Evolutionary conservation across 2,113 vertebrate species (phyloP).

Genomic region (Mustela nigripes): DNA sequence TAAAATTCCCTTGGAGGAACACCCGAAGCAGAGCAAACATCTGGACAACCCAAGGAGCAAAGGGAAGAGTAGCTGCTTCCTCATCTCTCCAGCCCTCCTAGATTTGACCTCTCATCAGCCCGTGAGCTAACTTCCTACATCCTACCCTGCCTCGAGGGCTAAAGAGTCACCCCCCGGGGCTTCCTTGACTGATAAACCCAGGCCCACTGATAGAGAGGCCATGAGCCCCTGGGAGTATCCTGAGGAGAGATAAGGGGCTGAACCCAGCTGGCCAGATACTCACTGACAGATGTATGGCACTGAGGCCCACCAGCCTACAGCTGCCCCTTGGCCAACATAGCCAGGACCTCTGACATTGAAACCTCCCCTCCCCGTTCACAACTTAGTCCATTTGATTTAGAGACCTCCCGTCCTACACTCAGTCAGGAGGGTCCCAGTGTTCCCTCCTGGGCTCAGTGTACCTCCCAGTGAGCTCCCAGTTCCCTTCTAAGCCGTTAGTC

Average conservation of each 20-base stretch:
- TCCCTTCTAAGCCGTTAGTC: slow-evolving; percentile 33
- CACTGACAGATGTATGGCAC: background rate
- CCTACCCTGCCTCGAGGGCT: background rate
- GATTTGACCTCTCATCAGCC: background rate
- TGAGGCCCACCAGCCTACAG: background rate
- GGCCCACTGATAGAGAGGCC: background rate
- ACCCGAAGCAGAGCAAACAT: background rate
- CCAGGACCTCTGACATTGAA: background rate
- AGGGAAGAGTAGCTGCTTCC: background rate
- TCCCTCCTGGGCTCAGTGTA: background rate
- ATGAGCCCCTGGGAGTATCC: background rate
- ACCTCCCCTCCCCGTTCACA: background rate
- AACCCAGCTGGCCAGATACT: slow-evolving; percentile 15
- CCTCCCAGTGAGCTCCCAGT: background rate
- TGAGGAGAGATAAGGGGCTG: slow-evolving; percentile 5
- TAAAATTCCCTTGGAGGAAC: background rate
- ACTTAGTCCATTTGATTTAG: background rate
- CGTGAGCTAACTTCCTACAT: background rate
- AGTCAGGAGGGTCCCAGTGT: background rate
- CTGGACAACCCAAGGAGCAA: background rate
- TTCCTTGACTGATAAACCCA: slow-evolving; percentile 46
- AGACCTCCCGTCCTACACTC: background rate
- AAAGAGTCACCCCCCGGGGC: background rate
- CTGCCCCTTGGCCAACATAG: background rate
- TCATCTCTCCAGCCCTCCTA: background rate